Evolutionary conservation across 2,797 vertebrate genomes (phyloP), one percentile per base, ranked within the genome.

Genomic region (Danio tinwini): DNA sequence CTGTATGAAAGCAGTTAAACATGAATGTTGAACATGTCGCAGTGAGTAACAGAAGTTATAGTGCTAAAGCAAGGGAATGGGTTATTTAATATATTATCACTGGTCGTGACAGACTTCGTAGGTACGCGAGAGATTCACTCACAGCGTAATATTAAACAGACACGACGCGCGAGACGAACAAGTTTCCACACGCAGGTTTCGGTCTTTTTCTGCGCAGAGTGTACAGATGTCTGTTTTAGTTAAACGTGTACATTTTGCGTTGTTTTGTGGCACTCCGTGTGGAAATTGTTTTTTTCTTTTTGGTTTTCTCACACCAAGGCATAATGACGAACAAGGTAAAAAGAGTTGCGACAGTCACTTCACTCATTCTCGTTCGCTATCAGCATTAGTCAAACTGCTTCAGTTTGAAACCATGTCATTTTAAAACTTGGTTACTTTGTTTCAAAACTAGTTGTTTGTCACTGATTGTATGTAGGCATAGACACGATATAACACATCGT

Each of bases 121-220:
- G 13, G 7, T 12, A 17, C 19, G 11, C 14, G 13, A 9, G 19
- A 14, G 49, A 68, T 7, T n/a, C 49, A 40, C 45, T 4, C n/a
- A 17, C 17, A 21, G 39, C 21, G 5, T 50, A 55, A 67, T 58
- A 37, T 47, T 49, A 3, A 56, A 67, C 16, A 29, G 40, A 29
- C 63, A 68, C 74, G 63, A 77, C 63, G 53, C 53, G 10, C 40
- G 0, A 56, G 63, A 5, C 10, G 11, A 17, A 59, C 75, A 77
- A 77, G 75, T 77, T 77, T 77, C 11, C 42, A 67, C 75, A 58
- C 21, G 74, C 74, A 64, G 11, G 11, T 29, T 14, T 19, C 13
- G 5, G 6, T 49, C 42, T 45, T 16, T 37, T 40, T 63, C 50
- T 19, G 37, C 13, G 16, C n/a, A 5, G 62, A 65, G 49, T 13